Base-by-base conservation (phyloP, 2,797 vertebrate species). In the Kryptopterus vitreolus region DNA sequence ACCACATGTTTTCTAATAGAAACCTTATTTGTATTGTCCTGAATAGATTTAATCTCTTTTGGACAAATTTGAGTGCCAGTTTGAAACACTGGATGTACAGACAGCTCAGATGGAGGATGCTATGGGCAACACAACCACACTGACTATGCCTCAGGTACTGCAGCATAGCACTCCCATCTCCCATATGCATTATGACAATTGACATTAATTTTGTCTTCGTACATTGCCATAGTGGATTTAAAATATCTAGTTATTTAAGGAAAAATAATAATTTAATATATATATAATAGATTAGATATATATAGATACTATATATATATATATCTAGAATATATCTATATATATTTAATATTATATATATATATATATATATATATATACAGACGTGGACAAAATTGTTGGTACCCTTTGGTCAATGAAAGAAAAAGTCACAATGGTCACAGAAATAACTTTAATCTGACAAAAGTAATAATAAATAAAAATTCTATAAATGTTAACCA, bases 71-170 rank as follows among this genome's bases (percentile, higher is more conserved):
- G 95, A 97, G 78, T 95, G 90, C 77, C 96, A 97, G 53, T 98
- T 98, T 94, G 96, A 99, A 89, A 97, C 95, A 1, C 3, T 62
- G 16, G 29, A 31, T 9, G 59, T 62, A 7, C 7, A 62, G 15
- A 18, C 5, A 20, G 59, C 59, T 31, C 59, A 33, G 15, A 33
- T 33, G 29, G 29, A 62, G 20, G 29, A 31, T 16, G 33, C 15
- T 18, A 62, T 62, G 2, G 5, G 13, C 59, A 62, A 18, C 29
- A 62, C 29, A 89, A 98, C 97, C 0, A 98, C 96, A 0, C 92
- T 99, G 85, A 98, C 96, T 22, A 99, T 96, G 0, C 97, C 98
- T 33, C 97, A 97, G 82, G 96, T 96, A 59, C 22, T 38, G 9
- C 50, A 43, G 3, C 12, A 50, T 16, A 66, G 16, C 13, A 62